Percentiles rank a stretch among this genome's conserved stretches.
phyloP scores from a whole-genome alignment of 92 coral and sea anemone genomes.

The Bergia sp. region DNA sequence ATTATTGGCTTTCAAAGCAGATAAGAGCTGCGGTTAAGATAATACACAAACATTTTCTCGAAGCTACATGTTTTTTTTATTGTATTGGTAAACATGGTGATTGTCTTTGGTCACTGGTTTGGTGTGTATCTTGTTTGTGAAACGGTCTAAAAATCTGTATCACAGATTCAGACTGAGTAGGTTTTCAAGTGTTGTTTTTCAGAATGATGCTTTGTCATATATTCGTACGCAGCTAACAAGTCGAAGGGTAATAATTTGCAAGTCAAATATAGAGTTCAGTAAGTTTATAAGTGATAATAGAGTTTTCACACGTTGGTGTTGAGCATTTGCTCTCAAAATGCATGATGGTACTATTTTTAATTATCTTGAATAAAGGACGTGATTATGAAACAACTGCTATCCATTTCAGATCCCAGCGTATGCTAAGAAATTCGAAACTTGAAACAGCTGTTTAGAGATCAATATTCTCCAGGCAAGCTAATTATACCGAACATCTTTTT shows the following conservation, averaged over 20 bases:
- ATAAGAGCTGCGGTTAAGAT: constrained; percentile 4
- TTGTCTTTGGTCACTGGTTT: constrained; percentile 17
- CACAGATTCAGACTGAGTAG: not conserved
- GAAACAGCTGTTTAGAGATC: not conserved
- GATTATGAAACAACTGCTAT: not conserved
- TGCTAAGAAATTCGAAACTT: not conserved
- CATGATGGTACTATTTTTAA: too few species aligned
- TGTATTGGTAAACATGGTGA: not conserved
- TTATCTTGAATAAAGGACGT: not conserved
- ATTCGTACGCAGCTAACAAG: not conserved
- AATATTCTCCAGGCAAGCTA: not conserved
- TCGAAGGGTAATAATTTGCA: constrained; percentile 3
- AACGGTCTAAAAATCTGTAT: not conserved
- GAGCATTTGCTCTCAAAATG: not conserved
- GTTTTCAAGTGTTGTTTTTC: not conserved
- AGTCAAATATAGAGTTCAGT: not conserved
- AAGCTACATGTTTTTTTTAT: constrained; percentile 16
- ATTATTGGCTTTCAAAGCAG: not conserved
- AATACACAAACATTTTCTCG: constrained; percentile 11
- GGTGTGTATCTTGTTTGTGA: not conserved
- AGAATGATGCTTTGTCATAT: not conserved
- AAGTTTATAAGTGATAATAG: not conserved
- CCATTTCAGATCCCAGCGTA: not conserved
- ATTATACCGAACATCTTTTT: not conserved
- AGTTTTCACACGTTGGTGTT: not conserved